A percentile compares a stretch with the other conserved stretches of the same genome.
phyloP scores from a whole-genome alignment of 2,888 invertebrate species.

The Rhabditoides inermis region DNA sequence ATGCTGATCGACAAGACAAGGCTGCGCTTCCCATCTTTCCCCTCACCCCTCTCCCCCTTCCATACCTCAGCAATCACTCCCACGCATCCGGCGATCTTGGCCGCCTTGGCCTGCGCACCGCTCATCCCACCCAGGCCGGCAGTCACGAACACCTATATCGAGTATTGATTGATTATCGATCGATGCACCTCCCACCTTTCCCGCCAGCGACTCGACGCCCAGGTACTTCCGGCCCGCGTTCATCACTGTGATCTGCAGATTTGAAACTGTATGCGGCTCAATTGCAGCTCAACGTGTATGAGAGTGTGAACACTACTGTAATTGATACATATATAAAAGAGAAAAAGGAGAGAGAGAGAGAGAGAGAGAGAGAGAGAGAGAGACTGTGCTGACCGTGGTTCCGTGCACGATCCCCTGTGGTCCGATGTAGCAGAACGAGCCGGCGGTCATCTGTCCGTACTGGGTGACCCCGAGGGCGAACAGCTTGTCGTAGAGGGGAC shows the following conservation, averaged over 20 bases:
- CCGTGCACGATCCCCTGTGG: constrained; percentile 65
- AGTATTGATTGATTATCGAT: constrained; percentile 44
- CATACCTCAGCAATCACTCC: constrained; percentile 63
- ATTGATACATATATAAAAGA: background rate
- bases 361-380: background rate
- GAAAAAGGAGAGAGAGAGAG: background rate
- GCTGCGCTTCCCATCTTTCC: too few species aligned
- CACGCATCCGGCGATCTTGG: constrained; percentile 61
- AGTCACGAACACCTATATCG: constrained; percentile 55
- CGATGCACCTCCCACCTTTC: constrained; percentile 53
- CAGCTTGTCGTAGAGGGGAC: constrained; percentile 59
- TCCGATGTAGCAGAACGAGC: constrained; percentile 62
- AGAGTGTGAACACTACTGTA: background rate
- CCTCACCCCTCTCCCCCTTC: too few species aligned
- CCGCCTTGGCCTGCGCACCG: constrained; percentile 64
- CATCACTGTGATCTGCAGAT: constrained; percentile 59
- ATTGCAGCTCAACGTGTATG: background rate
- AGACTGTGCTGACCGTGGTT: constrained; percentile 60
- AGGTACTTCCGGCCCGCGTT: constrained; percentile 62
- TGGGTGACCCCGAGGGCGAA: constrained; percentile 62
- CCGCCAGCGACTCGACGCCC: constrained; percentile 55
- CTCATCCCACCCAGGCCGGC: constrained; percentile 59
- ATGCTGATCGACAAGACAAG: too few species aligned
- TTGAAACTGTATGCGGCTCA: background rate
- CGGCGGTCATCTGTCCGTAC: constrained; percentile 65